These are phyloP conservation scores for Drosophila anomelani DNA, from an alignment of 2,888 invertebrate species.

Conservation along the genomic window DNA sequence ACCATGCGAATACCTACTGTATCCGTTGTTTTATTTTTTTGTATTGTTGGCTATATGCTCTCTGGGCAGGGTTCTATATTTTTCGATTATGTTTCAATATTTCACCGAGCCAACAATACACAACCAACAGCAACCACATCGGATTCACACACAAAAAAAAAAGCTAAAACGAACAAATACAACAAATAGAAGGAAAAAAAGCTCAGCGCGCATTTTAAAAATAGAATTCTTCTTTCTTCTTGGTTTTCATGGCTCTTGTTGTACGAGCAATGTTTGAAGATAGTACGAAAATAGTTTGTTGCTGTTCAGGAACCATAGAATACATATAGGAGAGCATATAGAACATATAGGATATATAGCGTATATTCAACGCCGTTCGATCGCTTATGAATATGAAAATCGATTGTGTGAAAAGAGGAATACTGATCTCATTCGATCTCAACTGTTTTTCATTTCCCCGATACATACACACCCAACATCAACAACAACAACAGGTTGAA, in stretches of 20 bases:
- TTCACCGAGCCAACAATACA: constrained; percentile 53
- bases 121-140: constrained; percentile 21
- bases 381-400: constrained; percentile 39
- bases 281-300: constrained; percentile 73
- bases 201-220: constrained; percentile 75
- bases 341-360: constrained; percentile 31
- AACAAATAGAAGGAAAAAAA: constrained; percentile 66
- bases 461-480: not conserved
- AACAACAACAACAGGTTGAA: constrained; percentile 5
- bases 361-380: constrained; percentile 34
- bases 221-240: constrained; percentile 67
- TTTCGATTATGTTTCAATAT: constrained; percentile 82
- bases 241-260: constrained; percentile 73
- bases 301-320: constrained; percentile 44
- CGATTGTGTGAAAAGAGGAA: constrained; percentile 14
- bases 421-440: constrained; percentile 9
- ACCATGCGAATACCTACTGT: constrained; percentile 21
- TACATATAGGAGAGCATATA: constrained; percentile 35
- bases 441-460: constrained; percentile 8
- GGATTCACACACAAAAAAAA: constrained; percentile 23
- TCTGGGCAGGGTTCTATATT: constrained; percentile 53
- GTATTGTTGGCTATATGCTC: constrained; percentile 26
- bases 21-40: constrained; percentile 4
- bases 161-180: constrained; percentile 18
- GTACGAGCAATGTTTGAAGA: constrained; percentile 74